Evolutionary conservation across 2,888 invertebrate species (phyloP).

Genomic region (Pilophorus perplexus): DNA sequence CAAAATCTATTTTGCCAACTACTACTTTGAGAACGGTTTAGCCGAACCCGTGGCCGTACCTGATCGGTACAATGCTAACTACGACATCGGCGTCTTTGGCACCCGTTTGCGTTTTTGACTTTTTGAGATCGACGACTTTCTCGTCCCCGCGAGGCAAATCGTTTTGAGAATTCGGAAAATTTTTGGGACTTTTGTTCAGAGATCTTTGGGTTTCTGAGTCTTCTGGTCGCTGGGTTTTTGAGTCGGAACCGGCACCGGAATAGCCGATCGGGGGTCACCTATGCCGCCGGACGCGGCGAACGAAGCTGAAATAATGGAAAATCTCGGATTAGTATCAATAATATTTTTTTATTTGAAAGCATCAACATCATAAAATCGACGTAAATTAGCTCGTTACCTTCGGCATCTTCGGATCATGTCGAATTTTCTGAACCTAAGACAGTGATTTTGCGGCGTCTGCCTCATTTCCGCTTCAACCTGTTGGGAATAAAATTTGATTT

Average conservation of each 20-base stretch:
- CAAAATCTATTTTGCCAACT: too few species aligned
- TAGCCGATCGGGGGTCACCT: slow-evolving; percentile 16
- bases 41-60: too few species aligned
- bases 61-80: too few species aligned
- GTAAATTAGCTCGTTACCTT: slow-evolving; percentile 54
- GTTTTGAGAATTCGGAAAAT: neutral
- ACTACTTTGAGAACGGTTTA: too few species aligned
- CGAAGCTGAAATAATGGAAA: slow-evolving; percentile 15
- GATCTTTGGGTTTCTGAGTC: slow-evolving; percentile 31
- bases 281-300: slow-evolving; percentile 37
- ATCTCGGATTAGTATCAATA: neutral
- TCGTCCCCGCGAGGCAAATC: too few species aligned
- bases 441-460: slow-evolving; percentile 81
- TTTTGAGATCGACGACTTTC: slow-evolving; percentile 5
- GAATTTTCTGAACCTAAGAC: slow-evolving; percentile 75
- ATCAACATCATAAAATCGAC: too few species aligned
- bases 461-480: slow-evolving; percentile 72
- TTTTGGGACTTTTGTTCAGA: slow-evolving; percentile 17
- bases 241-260: neutral
- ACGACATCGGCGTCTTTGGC: too few species aligned
- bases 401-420: slow-evolving; percentile 74
- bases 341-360: neutral
- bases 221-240: slow-evolving; percentile 6
- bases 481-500: too few species aligned
- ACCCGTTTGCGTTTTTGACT: neutral